Base-by-base conservation (phyloP, 2,888 invertebrate species). In the Parnassius orleans region DNA sequence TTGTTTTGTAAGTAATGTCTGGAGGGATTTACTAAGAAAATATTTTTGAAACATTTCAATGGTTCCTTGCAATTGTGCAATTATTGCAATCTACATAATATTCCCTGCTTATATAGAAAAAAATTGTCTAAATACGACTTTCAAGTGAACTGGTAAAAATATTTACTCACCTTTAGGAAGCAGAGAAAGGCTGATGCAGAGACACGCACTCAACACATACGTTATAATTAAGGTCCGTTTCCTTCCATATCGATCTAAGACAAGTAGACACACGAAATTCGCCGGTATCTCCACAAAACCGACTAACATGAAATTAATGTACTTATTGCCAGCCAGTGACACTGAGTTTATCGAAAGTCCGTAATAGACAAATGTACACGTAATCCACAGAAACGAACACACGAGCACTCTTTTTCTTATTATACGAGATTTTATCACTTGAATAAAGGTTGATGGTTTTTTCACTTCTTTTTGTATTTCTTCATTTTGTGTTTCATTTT, bases 281-380 rank as follows among this genome's bases (percentile, higher is more conserved):
- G 95, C 95, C 1, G 96, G 96, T 64, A 96, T 94, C 79, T 96
- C 96, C 14, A 95, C 93, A 55, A 83, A 93, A 72, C 77, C 93
- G 76, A 81, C 93, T 81, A 77, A 87, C 72, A 96, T 95, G 72
- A 96, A 97, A 81, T 96, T 96, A 10, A 95, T 77, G 77, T 96
- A 96, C 74, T 94, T 95, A 78, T 96, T 94, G 0, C 96, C 96
- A 50, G 94, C 93, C 60, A 97, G 82, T 0, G 94, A 93, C 2
- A 96, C 95, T 0, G 96, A 94, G 78, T 95, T 96, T 61, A 97
- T 92, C 0, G 95, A 95, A 12, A 97, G 81, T 0, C 97, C 97
- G 71, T 96, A 96, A 77, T 96, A 97, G 7, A 96, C 94, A 72
- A 96, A 94, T 0, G 95, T 95, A 77, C 95, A 95, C 0, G 96